These are phyloP conservation scores for Nerophis lumbriciformis DNA, from an alignment of 2,113 vertebrate genomes.

Conservation along the genomic window DNA sequence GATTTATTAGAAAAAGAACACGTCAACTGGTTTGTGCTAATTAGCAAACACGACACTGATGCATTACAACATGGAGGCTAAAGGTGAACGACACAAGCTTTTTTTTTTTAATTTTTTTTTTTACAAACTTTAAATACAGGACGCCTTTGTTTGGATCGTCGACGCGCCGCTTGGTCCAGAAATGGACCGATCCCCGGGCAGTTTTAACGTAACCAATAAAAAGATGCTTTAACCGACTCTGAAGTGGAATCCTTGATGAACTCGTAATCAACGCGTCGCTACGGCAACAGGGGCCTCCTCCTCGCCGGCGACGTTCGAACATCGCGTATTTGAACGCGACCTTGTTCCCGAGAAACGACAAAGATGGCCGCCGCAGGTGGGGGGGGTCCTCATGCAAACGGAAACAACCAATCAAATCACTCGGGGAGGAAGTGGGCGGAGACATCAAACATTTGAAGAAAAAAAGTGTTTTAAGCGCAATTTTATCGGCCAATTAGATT, in stretches of 20 bases:
- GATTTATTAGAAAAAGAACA: constrained; percentile 75
- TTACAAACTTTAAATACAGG: not conserved
- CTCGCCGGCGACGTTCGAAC: constrained; percentile 30
- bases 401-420: constrained; percentile 27
- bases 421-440: constrained; percentile 1
- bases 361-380: constrained; percentile 37
- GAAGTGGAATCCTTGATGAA: not conserved
- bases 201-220: too few relatives aligned
- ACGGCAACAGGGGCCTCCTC: constrained; percentile 1
- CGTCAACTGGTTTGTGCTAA: constrained; percentile 62
- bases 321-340: not conserved
- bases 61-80: constrained; percentile 38
- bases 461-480: not conserved
- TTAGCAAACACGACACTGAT: constrained; percentile 66
- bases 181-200: not conserved
- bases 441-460: not conserved
- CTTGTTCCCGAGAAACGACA: constrained; percentile 17
- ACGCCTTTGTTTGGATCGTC: not conserved
- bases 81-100: constrained; percentile 1
- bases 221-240: too few relatives aligned
- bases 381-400: constrained; percentile 52
- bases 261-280: constrained; percentile 15
- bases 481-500: too few relatives aligned
- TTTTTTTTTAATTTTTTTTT: not conserved
- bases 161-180: not conserved